Evolutionary conservation across 1,140 invertebrate genomes (phyloP).

Genomic region (Condylostylus longicornis): DNA sequence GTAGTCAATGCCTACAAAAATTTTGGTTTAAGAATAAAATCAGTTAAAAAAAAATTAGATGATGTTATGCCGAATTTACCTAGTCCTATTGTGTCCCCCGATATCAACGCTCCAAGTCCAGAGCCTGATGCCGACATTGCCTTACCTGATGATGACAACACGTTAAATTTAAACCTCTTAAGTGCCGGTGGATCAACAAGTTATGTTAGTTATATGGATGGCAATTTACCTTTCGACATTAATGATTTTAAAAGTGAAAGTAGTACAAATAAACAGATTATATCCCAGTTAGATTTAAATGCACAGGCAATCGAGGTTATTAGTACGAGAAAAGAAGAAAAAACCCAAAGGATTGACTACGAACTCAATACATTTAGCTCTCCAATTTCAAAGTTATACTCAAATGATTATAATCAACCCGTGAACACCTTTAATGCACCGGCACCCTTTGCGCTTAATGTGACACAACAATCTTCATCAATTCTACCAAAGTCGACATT

Average conservation of each 20-base stretch:
- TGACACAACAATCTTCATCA: conserved; percentile 14
- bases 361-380: too few species aligned
- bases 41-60: conserved; percentile 67
- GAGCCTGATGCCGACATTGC: conserved; percentile 65
- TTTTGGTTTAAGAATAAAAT: conserved; percentile 72
- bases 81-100: conserved; percentile 57
- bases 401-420: not conserved
- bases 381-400: not conserved
- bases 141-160: conserved; percentile 38
- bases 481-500: conserved; percentile 39
- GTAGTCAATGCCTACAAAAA: conserved; percentile 87
- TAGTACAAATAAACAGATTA: not conserved
- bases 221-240: conserved; percentile 28
- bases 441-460: conserved; percentile 15
- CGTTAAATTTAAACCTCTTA: conserved; percentile 14
- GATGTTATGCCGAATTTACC: conserved; percentile 52
- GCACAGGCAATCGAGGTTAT: conserved; percentile 2
- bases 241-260: conserved; percentile 28
- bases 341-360: not conserved
- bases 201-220: conserved; percentile 26
- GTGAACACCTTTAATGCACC: conserved; percentile 12
- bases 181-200: conserved; percentile 15
- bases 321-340: not conserved
- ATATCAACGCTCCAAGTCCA: conserved; percentile 68
- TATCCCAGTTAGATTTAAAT: not conserved